phyloP scores from a whole-genome alignment of 2,113 vertebrate genomes.

The Formicarius rufipectus region DNA sequence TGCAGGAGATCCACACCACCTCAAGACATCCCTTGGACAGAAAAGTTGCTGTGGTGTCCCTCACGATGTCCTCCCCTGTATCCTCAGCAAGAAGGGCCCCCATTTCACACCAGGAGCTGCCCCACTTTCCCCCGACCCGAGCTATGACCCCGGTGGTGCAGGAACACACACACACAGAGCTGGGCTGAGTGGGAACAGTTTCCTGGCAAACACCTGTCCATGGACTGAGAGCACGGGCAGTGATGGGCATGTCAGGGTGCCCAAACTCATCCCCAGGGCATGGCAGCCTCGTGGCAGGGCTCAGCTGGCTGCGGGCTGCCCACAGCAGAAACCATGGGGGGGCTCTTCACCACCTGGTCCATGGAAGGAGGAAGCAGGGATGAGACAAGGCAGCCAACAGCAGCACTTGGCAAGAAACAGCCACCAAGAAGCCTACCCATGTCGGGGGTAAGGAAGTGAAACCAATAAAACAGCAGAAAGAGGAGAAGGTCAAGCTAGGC shows the following conservation, averaged over 20 bases:
- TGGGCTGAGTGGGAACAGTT: not conserved
- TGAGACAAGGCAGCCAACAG: not conserved
- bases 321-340: not conserved
- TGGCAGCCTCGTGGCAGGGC: not conserved
- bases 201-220: not conserved
- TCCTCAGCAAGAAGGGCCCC: not conserved
- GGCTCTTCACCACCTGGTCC: not conserved
- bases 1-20: not conserved
- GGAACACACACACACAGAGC: not conserved
- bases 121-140: not conserved
- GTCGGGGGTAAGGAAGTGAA: not conserved
- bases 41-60: not conserved
- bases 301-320: not conserved
- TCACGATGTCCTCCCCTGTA: fast-evolving
- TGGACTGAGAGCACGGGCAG: too few species aligned
- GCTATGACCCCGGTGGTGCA: fast-evolving
- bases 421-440: not conserved
- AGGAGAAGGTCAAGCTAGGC: not conserved
- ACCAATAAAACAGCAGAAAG: not conserved
- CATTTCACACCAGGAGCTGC: not conserved
- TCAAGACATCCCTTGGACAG: not conserved
- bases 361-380: not conserved
- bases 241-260: not conserved
- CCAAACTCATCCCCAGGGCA: not conserved
- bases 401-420: not conserved